Evolutionary conservation across 1,140 invertebrate genomes (phyloP).

Genomic region (Drosophila bocqueti): DNA sequence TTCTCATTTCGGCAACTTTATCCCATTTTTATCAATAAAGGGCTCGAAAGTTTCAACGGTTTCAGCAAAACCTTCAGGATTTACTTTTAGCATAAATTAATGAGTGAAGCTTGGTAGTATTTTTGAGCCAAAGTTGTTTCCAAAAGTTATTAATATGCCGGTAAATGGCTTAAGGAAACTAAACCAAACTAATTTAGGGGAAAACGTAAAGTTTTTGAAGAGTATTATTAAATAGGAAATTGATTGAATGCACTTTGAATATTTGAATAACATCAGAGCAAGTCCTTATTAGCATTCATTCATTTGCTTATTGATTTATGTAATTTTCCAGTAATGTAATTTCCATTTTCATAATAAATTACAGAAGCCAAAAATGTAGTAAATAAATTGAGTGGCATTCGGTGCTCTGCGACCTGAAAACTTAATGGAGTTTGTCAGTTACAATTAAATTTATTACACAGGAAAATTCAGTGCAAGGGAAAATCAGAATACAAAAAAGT

Average conservation of each 20-base stretch:
- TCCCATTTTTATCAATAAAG: conserved; percentile 47
- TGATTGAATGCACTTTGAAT: background rate
- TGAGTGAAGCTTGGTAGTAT: conserved; percentile 22
- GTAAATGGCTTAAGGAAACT: background rate
- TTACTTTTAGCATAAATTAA: conserved; percentile 37
- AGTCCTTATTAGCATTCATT: background rate
- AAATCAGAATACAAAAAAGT: background rate
- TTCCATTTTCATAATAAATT: conserved; percentile 1
- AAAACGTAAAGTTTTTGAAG: background rate
- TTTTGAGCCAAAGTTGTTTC: conserved; percentile 11
- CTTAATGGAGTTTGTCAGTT: conserved; percentile 22
- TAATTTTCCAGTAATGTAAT: conserved; percentile 1
- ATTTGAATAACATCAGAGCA: background rate
- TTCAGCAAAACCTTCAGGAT: background rate
- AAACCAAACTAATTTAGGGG: background rate
- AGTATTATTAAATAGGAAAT: no score
- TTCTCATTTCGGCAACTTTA: conserved; percentile 37
- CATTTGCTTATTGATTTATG: background rate
- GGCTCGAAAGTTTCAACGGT: conserved; percentile 33
- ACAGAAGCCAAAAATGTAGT: background rate
- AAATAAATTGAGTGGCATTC: conserved; percentile 8
- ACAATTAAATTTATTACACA: conserved; percentile 1
- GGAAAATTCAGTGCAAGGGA: background rate
- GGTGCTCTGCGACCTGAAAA: background rate
- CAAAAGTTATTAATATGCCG: conserved; percentile 1